Evolutionary conservation across 2,888 invertebrate genomes (phyloP).

Genomic region (Apoda limacodes): DNA sequence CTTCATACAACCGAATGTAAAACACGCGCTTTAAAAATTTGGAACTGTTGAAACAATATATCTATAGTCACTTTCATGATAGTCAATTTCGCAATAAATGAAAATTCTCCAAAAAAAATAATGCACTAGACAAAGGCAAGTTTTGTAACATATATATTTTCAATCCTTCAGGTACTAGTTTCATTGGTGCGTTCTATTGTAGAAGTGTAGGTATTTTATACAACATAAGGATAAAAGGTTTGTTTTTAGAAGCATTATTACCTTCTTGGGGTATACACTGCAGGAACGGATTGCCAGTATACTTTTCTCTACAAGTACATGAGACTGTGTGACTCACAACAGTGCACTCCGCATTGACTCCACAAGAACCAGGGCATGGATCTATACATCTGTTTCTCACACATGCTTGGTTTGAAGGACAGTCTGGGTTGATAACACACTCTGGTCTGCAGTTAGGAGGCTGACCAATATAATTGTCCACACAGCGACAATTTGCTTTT

Average conservation of each 20-base stretch:
- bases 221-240: conserved; percentile 1
- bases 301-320: conserved; percentile 81
- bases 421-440: conserved; percentile 85
- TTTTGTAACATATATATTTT: no score
- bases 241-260: conserved; percentile 24
- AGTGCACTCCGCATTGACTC: conserved; percentile 81
- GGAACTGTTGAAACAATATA: no score
- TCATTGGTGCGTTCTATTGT: no score
- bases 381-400: conserved; percentile 84
- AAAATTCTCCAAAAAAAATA: no score
- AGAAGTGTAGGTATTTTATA: no score
- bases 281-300: conserved; percentile 85
- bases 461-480: conserved; percentile 80
- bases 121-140: no score
- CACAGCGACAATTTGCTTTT: conserved; percentile 80
- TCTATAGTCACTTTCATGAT: no score
- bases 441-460: conserved; percentile 88
- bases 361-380: conserved; percentile 87
- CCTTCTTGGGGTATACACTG: conserved; percentile 76
- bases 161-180: no score
- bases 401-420: conserved; percentile 81
- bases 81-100: no score
- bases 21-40: no score
- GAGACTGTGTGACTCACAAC: conserved; percentile 85
- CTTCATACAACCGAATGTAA: no score